Evolutionary conservation across 2,888 invertebrate genomes (phyloP), one percentile per base, ranked within the genome.

Genomic region (Caenorhabditis virilis): DNA sequence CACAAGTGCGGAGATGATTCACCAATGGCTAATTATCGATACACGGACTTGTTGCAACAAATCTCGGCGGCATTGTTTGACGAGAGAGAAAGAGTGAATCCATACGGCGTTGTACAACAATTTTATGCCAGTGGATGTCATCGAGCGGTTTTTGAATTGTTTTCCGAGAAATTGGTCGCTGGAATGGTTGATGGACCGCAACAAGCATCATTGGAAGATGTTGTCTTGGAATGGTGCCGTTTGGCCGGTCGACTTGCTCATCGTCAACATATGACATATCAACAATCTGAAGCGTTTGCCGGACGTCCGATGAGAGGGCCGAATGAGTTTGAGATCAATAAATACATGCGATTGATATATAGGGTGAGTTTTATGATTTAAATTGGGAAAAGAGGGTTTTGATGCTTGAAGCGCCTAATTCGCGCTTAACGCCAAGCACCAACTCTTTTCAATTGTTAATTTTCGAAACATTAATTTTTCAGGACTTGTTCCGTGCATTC

Each of bases 121-220:
- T 79, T 80, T 62, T 78, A 77, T 67, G 60, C 62, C 3, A 58
- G 73, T n/a, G 78, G 78, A 23, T 78, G 78, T 45, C 78, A 79
- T 54, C 53, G 67, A 18, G 76, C 72, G 5, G 74, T 79, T 54
- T 78, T 75, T 55, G 72, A 70, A 35, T 56, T 69, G 27, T 63
- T 78, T 42, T 63, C 62, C 15, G 68, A 73, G 7, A 58, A 63
- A 27, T 54, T 78, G 38, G 65, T 13, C 7, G 13, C 13, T 30
- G 30, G 30, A 43, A 22, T 23, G 20, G 9, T 22, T 13, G 45
- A n/a, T 9, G 18, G 45, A 22, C 20, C 20, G 45, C 30, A 9
- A 9, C 13, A 6, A 30, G 30, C 30, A 30, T 6, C 30, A 53
- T 15, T 54, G 55, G 56, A 46, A 58, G 25, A 53, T 7, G 50